phyloP scores from a whole-genome alignment of 2,113 vertebrate genomes.

The Strix uralensis region DNA sequence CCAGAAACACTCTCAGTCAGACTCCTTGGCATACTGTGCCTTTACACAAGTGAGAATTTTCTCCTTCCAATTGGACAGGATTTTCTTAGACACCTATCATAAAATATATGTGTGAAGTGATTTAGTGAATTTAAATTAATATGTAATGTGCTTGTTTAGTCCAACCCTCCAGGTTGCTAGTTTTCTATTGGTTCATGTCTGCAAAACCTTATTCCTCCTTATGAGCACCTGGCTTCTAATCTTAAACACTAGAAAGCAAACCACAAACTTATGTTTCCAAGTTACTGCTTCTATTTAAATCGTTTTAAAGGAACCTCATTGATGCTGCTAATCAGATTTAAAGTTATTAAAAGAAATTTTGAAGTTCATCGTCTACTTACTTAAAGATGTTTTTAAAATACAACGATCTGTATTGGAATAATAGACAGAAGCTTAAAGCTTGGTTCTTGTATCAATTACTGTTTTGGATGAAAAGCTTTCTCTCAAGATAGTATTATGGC shows the following conservation, averaged over 20 bases:
- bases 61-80: not conserved
- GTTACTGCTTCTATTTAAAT: not conserved
- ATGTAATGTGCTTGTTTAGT: not conserved
- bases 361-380: not conserved
- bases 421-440: not conserved
- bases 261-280: not conserved
- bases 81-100: not conserved
- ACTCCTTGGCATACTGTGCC: not conserved
- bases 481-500: not conserved
- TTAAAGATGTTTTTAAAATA: not conserved
- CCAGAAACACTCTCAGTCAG: slow-evolving; percentile 49
- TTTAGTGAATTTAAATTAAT: not conserved
- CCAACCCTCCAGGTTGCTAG: not conserved
- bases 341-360: not conserved
- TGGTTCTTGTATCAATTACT: not conserved
- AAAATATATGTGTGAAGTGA: not conserved
- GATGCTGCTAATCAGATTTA: not conserved
- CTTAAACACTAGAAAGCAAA: not conserved
- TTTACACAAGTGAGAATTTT: not conserved
- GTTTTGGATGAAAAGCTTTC: not conserved
- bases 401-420: not conserved
- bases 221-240: not conserved
- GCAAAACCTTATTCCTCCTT: not conserved
- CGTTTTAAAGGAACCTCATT: not conserved
- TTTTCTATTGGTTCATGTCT: not conserved